These are phyloP conservation scores for Drosophila leontia DNA, from an alignment of 1,140 invertebrate genomes.

Conservation along the genomic window DNA sequence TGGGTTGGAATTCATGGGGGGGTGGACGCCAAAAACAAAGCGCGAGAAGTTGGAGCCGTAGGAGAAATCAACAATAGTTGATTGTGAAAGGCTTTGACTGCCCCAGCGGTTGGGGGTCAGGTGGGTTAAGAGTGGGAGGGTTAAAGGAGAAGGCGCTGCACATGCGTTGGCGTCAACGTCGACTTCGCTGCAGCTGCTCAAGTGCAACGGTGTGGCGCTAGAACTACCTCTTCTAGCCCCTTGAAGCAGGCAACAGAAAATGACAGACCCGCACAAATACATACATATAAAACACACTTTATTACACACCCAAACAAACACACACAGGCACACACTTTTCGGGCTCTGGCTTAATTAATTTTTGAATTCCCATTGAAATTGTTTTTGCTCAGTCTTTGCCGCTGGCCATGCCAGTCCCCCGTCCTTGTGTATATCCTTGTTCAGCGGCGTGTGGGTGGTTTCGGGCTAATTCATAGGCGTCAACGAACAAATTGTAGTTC, in stretches of 20 bases:
- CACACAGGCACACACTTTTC: constrained; percentile 23
- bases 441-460: constrained; percentile 22
- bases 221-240: constrained; percentile 3
- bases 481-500: constrained; percentile 75
- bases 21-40: constrained; percentile 40
- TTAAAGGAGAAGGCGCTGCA: constrained; percentile 18
- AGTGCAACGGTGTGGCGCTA: constrained; percentile 61
- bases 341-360: constrained; percentile 74
- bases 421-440: constrained; percentile 30
- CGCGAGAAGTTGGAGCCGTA: constrained; percentile 51
- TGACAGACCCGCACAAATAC: constrained; percentile 30
- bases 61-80: constrained; percentile 62
- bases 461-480: constrained; percentile 74
- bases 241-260: constrained; percentile 54
- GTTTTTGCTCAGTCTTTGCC: constrained; percentile 61
- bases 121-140: constrained; percentile 1
- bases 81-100: constrained; percentile 61
- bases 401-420: constrained; percentile 34
- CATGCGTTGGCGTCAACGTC: constrained; percentile 51
- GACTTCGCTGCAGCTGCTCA: constrained; percentile 64
- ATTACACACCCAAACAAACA: constrained; percentile 3
- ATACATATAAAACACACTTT: constrained; percentile 9
- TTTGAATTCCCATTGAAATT: constrained; percentile 77
- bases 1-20: background rate
- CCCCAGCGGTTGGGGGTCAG: constrained; percentile 15